Evolutionary conservation across 2,797 vertebrate genomes (phyloP).

Genomic region (Thaleichthys pacificus): DNA sequence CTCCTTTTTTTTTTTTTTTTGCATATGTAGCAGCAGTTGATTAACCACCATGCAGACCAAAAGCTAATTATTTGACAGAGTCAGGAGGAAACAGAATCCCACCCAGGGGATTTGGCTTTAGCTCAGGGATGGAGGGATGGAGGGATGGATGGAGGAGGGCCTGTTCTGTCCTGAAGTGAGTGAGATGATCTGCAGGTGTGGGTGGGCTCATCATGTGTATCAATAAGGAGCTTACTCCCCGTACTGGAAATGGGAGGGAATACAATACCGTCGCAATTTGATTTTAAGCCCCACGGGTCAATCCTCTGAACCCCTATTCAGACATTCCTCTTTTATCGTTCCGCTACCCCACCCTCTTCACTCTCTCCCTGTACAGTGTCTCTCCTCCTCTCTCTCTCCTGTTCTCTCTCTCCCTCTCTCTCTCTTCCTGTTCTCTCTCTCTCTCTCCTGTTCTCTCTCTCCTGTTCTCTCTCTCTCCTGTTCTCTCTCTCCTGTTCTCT

Average conservation of each 20-base stretch:
- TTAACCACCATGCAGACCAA: constrained; percentile 73
- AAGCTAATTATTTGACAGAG: constrained; percentile 85
- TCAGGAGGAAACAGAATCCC: constrained; percentile 70
- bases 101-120: constrained; percentile 77
- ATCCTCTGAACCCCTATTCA: constrained; percentile 70
- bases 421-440: constrained; percentile 27
- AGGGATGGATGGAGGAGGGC: constrained; percentile 19
- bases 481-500: no score
- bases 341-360: no score
- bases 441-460: constrained; percentile 23
- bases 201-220: constrained; percentile 81
- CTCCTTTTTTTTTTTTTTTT: constrained; percentile 51
- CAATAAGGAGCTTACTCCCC: constrained; percentile 80
- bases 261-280: constrained; percentile 80
- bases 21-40: constrained; percentile 79
- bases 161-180: constrained; percentile 48
- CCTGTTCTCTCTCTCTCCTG: no score
- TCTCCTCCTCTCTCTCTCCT: constrained; percentile 19
- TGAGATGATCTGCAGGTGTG: constrained; percentile 81
- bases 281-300: constrained; percentile 80
- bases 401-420: no score
- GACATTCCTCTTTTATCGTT: constrained; percentile 54
- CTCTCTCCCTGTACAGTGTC: no score
- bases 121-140: constrained; percentile 69
- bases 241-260: constrained; percentile 78